These are phyloP conservation scores for Kryphioiulus occultus DNA, from an alignment of 2,888 invertebrate genomes.

Conservation along the genomic window DNA sequence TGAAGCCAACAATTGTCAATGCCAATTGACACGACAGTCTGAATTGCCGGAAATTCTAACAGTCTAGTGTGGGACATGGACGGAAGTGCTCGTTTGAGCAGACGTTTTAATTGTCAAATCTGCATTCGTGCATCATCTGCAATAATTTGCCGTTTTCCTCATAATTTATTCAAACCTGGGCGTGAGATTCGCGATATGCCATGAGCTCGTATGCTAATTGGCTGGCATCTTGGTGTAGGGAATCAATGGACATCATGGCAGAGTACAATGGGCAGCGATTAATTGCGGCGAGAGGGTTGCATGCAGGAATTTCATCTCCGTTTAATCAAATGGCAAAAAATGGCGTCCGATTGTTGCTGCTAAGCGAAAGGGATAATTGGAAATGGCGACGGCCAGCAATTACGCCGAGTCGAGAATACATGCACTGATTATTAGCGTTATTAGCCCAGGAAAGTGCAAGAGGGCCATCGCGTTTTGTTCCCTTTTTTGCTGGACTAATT, in stretches of 20 bases:
- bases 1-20: too few relatives aligned
- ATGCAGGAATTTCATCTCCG: background rate
- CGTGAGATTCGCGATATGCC: background rate
- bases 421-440: too few relatives aligned
- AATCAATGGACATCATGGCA: too few relatives aligned
- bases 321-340: background rate
- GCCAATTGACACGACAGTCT: too few relatives aligned
- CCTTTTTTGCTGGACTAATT: background rate
- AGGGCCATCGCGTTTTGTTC: background rate
- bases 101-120: background rate
- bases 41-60: background rate
- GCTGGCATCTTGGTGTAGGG: background rate
- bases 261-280: background rate
- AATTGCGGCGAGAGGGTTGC: background rate
- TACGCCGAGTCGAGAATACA: background rate
- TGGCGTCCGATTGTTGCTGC: background rate
- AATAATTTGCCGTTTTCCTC: background rate
- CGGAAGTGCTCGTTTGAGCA: background rate
- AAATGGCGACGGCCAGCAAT: background rate
- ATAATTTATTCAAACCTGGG: slow-evolving; percentile 14
- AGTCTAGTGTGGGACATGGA: background rate
- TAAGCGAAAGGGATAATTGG: background rate
- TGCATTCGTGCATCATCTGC: background rate
- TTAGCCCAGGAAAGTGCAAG: too few relatives aligned
- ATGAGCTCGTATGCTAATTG: background rate